These are phyloP conservation scores for Carduelis carduelis DNA, from an alignment of 2,797 vertebrate genomes.

Conservation along the genomic window DNA sequence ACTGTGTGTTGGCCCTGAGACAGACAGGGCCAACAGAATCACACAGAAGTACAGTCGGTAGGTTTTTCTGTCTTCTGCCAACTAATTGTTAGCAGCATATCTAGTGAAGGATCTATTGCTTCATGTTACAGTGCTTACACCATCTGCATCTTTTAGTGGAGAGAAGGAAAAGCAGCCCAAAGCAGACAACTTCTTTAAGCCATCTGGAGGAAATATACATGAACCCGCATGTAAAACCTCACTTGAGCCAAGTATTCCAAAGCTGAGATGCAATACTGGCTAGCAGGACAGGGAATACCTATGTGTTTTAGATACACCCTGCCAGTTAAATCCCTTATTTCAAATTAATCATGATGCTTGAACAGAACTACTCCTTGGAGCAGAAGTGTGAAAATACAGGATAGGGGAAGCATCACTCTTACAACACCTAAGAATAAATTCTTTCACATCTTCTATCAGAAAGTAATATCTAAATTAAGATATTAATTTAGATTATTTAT, in stretches of 20 bases:
- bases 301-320: not conserved
- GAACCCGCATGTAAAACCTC: not conserved
- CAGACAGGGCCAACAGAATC: not conserved
- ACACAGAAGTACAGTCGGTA: not conserved
- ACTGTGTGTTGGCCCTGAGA: not conserved
- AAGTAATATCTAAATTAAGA: not conserved
- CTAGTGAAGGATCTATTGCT: not conserved
- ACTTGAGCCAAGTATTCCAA: fast-evolving
- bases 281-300: not conserved
- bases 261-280: not conserved
- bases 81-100: not conserved
- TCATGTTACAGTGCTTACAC: not conserved
- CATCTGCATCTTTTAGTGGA: not conserved
- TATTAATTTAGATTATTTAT: not conserved
- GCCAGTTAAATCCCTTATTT: not conserved
- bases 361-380: not conserved
- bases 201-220: not conserved
- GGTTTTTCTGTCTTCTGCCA: not conserved
- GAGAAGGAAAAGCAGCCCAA: not conserved
- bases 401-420: not conserved
- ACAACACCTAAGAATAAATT: not conserved
- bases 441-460: not conserved
- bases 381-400: not conserved
- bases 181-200: not conserved
- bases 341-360: not conserved